phyloP scores from a whole-genome alignment of 2,797 vertebrate genomes.

The Salmo trutta region DNA sequence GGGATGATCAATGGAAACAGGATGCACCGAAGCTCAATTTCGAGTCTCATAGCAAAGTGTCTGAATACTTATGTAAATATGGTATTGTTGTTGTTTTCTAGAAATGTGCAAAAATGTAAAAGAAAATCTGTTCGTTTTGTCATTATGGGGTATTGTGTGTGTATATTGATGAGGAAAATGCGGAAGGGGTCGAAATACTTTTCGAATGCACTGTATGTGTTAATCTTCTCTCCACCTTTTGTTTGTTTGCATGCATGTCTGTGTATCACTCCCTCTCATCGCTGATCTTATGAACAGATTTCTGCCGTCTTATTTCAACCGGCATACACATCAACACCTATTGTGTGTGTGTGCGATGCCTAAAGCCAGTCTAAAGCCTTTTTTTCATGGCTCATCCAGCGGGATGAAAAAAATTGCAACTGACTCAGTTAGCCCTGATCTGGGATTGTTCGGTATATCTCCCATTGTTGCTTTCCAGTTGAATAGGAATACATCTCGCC shows the following conservation, averaged over 20 bases:
- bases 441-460: conserved; percentile 58
- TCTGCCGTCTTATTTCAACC: conserved; percentile 74
- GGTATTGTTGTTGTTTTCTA: too few relatives aligned
- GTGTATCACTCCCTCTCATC: conserved; percentile 38
- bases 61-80: too few relatives aligned
- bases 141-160: too few relatives aligned
- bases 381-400: conserved; percentile 54
- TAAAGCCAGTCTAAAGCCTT: conserved; percentile 70
- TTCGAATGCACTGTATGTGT: too few relatives aligned
- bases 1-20: too few relatives aligned
- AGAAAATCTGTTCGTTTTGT: too few relatives aligned
- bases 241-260: conserved; percentile 11
- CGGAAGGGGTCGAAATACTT: too few relatives aligned
- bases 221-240: too few relatives aligned
- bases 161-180: too few relatives aligned
- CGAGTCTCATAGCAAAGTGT: too few relatives aligned
- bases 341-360: conserved; percentile 66
- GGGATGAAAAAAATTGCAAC: conserved; percentile 54
- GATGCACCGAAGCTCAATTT: too few relatives aligned
- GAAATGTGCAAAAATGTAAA: too few relatives aligned
- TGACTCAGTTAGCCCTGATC: conserved; percentile 59
- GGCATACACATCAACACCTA: conserved; percentile 61
- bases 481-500: conserved; percentile 54
- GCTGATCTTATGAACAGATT: conserved; percentile 75
- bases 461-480: conserved; percentile 68